A percentile compares a stretch with the other conserved stretches of the same genome.
phyloP scores from a whole-genome alignment of 2,888 invertebrate genomes.

The Cheilosia pagana region DNA sequence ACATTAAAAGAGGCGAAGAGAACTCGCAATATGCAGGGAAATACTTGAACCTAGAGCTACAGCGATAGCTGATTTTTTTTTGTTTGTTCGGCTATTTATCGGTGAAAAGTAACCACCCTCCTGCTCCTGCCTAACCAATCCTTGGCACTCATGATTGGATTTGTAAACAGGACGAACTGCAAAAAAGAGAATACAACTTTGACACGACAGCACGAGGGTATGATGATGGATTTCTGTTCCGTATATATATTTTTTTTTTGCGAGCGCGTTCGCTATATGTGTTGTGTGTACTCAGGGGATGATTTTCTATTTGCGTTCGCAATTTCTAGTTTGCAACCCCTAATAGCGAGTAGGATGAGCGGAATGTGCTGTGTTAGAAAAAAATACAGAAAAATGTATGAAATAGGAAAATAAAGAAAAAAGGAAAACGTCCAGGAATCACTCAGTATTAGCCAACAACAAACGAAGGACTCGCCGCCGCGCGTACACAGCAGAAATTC shows the following conservation, averaged over 20 bases:
- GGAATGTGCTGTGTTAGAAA: slow-evolving; percentile 28
- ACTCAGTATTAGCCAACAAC: slow-evolving; percentile 26
- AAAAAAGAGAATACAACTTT: slow-evolving; percentile 41
- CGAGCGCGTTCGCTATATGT: slow-evolving; percentile 27
- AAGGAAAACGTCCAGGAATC: not conserved
- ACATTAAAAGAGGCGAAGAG: slow-evolving; percentile 57
- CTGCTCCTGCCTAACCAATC: slow-evolving; percentile 66
- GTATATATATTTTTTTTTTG: slow-evolving; percentile 39
- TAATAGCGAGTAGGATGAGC: slow-evolving; percentile 40
- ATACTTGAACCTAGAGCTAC: slow-evolving; percentile 31
- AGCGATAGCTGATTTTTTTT: slow-evolving; percentile 34
- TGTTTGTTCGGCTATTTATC: slow-evolving; percentile 48
- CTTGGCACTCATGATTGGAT: slow-evolving; percentile 74
- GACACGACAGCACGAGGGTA: slow-evolving; percentile 43
- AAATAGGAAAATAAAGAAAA: slow-evolving; percentile 4
- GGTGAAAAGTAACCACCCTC: slow-evolving; percentile 68
- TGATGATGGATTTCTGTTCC: slow-evolving; percentile 60
- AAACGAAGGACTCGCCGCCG: slow-evolving; percentile 23
- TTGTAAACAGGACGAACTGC: slow-evolving; percentile 70
- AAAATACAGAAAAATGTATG: slow-evolving; percentile 23
- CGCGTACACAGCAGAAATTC: slow-evolving; percentile 64
- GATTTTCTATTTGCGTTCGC: slow-evolving; percentile 73
- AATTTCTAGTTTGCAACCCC: slow-evolving; percentile 73
- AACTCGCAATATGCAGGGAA: slow-evolving; percentile 32
- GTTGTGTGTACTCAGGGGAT: slow-evolving; percentile 67